Evolutionary conservation across 2,888 invertebrate genomes (phyloP), one percentile per base, ranked within the genome.

Genomic region (Zygothrica quintamaculata): DNA sequence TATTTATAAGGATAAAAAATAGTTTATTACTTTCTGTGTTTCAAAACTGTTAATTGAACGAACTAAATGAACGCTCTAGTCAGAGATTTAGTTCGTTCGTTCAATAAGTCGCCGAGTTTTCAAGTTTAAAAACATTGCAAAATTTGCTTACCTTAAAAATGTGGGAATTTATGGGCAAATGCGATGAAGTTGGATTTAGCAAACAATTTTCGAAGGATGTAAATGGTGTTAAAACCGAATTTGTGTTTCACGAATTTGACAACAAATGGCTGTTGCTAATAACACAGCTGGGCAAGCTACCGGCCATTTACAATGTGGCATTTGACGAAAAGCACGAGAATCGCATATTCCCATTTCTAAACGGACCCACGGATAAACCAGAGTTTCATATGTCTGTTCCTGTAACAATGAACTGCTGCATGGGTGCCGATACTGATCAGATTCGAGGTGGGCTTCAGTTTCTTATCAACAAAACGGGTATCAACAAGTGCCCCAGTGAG

Each of bases 221-320:
- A n/a, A 79, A 87, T 59, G 89, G 80, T 1, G 53, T 61, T 1
- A 58, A 18, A 12, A 90, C 90, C 0, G 89, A 90, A 50, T 89
- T 90, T 29, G 90, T 90, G 1, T 85, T 84, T 12, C 88, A 90
- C 1, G 59, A 74, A 11, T 90, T 90, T 42, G 78, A 76, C 3
- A 89, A 90, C 71, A 89, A 88, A 58, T 89, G 89, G 85, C 74
- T 91, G 42, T 57, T 91, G 22, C 44, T 90, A 6, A 79, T 90
- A 31, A 90, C 90, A 0, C 90, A 91, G 60, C 84, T 88, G 52
- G 85, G 86, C 9, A 89, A 88, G 56, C 52, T 90, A 68, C 84
- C 87, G 62, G 89, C 89, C 29, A 37, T 90, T 0, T 90, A 88
- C 47, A 79, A 84, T 0, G 88, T 90, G 2, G 62, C 73, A 9